phyloP scores from a whole-genome alignment of 2,113 vertebrate species.

The Macquaria australasica region DNA sequence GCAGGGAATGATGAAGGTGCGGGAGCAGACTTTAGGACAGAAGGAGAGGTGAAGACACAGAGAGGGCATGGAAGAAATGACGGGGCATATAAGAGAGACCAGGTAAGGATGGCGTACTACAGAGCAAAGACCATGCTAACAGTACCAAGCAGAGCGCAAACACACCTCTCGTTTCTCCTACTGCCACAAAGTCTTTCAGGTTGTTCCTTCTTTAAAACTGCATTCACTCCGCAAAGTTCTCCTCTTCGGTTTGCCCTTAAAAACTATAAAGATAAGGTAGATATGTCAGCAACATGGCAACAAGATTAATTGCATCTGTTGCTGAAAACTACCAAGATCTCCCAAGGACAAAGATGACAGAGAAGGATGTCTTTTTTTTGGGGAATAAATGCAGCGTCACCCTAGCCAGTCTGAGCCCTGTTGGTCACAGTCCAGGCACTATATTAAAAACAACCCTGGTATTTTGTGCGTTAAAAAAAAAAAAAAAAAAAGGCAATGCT shows the following conservation, averaged over 20 bases:
- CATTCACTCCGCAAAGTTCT: constrained; percentile 33
- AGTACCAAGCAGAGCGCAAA: constrained; percentile 57
- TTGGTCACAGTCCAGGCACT: constrained; percentile 78
- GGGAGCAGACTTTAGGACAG: constrained; percentile 55
- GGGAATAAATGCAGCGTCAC: constrained; percentile 62
- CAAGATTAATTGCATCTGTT: constrained; percentile 15
- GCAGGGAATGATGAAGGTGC: constrained; percentile 61
- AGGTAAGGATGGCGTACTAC: constrained; percentile 32
- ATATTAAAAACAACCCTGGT: constrained; percentile 73
- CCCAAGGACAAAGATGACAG: constrained; percentile 30
- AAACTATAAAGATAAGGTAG: background rate
- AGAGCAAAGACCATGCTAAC: constrained; percentile 45
- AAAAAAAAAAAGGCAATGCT: constrained; percentile 32
- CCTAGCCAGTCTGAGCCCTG: constrained; percentile 59
- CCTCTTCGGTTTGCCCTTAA: constrained; percentile 23
- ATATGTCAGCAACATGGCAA: constrained; percentile 33
- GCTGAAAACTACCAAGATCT: constrained; percentile 31
- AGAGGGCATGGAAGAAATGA: constrained; percentile 8
- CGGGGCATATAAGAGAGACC: background rate
- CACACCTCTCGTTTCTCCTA: constrained; percentile 49
- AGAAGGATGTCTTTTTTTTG: constrained; percentile 23
- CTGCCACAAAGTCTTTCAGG: constrained; percentile 50
- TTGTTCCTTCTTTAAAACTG: constrained; percentile 44
- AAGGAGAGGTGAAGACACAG: constrained; percentile 34
- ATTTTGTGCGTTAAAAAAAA: constrained; percentile 73